phyloP scores from a whole-genome alignment of 2,888 invertebrate genomes.

The Drosophila crucigera region DNA sequence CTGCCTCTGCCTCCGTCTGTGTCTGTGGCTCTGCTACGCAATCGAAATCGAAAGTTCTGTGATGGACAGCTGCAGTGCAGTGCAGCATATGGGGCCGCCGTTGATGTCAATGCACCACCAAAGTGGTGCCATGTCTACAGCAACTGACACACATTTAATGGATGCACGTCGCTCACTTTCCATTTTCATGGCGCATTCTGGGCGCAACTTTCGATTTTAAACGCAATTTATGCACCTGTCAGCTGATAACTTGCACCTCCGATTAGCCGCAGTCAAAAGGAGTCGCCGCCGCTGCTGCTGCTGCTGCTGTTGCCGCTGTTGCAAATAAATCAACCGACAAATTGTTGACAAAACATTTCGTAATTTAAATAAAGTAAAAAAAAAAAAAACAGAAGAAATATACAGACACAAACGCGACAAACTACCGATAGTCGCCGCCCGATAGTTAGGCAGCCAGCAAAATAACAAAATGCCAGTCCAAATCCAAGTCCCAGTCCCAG shows the following conservation, averaged over 20 bases:
- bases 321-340: conserved; percentile 76
- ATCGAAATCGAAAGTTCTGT: conserved; percentile 80
- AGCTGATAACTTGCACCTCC: conserved; percentile 69
- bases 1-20: conserved; percentile 1
- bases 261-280: conserved; percentile 39
- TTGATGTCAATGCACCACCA: conserved; percentile 68
- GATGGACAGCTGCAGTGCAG: conserved; percentile 72
- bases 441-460: conserved; percentile 61
- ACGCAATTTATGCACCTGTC: conserved; percentile 79
- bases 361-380: conserved; percentile 76
- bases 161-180: conserved; percentile 74
- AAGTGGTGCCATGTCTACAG: conserved; percentile 23
- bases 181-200: conserved; percentile 68
- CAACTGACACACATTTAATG: conserved; percentile 78
- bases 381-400: background rate
- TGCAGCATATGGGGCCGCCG: conserved; percentile 21
- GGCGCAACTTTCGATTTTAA: conserved; percentile 75
- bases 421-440: conserved; percentile 65
- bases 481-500: conserved; percentile 33
- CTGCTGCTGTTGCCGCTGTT: conserved; percentile 7
- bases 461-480: conserved; percentile 40
- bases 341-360: conserved; percentile 81
- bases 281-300: conserved; percentile 8
- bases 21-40: conserved; percentile 52
- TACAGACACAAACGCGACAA: conserved; percentile 38